Base-by-base conservation (phyloP, 2,113 vertebrate genomes). In the Microtus montanus region DNA sequence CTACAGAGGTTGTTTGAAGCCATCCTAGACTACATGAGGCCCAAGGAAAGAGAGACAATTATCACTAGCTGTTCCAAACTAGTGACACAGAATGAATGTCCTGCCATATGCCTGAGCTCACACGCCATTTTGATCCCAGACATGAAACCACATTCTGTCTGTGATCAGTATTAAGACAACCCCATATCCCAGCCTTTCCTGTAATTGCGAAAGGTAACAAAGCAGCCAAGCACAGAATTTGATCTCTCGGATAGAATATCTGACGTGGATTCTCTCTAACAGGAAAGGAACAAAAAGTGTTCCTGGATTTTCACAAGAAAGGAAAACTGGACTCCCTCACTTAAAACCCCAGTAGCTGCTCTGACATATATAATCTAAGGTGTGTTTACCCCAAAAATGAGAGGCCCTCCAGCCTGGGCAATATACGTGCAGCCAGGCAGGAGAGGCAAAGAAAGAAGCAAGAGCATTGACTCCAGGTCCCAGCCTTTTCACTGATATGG, bases 171-270 rank as follows among this genome's bases (percentile, higher is more conserved):
- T 2, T 20, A 28, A 49, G 49, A 49, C 2, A 68, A 80, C 38
- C 75, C 41, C 52, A 54, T 58, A 80, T 44, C 71, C 71, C 87
- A 49, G 49, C 79, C 75, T 87, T 89, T 78, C 84, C 92, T 78
- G 41, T 54, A 66, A 93, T 35, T 82, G 49, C 0, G 0, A 47
- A 74, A 63, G 85, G 28, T 90, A 86, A 49, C 41, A 15, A 61
- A 14, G 2, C 7, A 38, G 71, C 83, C 54, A n/a, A 93, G 83
- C 38, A 44, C 89, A 7, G 61, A 97, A 97, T 87, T 87, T 92
- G 94, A 97, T 95, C 96, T 96, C 75, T 49, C 38, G 75, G 92
- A 93, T 94, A 74, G 87, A 94, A 90, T 97, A 86, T 93, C 97
- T 41, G 11, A 85, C 66, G 41, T 66, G 49, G 75, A 87, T 82